Conservation (phyloP, 2,797 vertebrate genomes). For the Anguilla anguilla region DNA sequence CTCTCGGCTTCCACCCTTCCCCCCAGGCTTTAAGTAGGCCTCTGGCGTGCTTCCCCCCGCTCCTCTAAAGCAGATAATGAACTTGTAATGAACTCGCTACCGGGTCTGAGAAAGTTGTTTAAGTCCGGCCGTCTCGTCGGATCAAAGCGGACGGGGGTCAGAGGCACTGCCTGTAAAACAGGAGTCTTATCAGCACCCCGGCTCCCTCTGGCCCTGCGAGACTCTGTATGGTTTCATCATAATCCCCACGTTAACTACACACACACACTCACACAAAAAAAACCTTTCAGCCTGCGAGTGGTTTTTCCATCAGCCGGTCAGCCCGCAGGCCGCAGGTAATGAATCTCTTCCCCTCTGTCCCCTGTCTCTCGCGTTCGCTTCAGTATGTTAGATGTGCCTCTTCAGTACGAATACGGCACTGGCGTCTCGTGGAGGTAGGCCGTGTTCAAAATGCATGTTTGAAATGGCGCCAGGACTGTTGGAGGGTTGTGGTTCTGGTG, state of each 20-base stretch:
- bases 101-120: conserved; percentile 31
- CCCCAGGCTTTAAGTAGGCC: neutral
- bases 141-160: conserved; percentile 14
- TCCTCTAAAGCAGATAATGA: conserved; percentile 35
- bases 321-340: neutral
- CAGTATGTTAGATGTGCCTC: neutral
- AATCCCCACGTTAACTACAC: conserved; percentile 24
- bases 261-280: neutral
- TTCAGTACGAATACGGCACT: neutral
- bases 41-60: neutral
- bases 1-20: no score
- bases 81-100: conserved; percentile 49
- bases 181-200: conserved; percentile 21
- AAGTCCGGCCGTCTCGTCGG: neutral
- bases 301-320: conserved; percentile 20
- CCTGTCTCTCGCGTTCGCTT: neutral
- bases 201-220: conserved; percentile 44
- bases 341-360: neutral
- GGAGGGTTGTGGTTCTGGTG: no score
- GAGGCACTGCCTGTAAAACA: conserved; percentile 24
- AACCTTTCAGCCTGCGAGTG: neutral
- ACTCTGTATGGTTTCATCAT: conserved; percentile 9
- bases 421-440: neutral
- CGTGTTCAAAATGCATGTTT: neutral
- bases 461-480: neutral